Evolutionary conservation across 2,113 vertebrate species (phyloP), one percentile per base, ranked within the genome.

Genomic region (Phoxinus phoxinus): DNA sequence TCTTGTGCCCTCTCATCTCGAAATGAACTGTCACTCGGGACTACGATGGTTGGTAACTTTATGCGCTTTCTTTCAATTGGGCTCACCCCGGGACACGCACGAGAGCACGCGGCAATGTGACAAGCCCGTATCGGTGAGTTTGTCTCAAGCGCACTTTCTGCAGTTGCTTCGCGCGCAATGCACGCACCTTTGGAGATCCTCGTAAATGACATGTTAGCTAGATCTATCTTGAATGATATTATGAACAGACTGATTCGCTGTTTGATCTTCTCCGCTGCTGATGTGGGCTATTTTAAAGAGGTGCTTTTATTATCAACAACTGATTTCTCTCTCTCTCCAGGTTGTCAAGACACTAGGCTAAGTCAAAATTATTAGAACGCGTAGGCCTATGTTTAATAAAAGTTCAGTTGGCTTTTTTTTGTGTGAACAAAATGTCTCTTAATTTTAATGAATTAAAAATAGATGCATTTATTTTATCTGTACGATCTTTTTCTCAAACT

Each of bases 61-160:
- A 90, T 91, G 94, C 91, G 92, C 93, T 35, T 85, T 94, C 74
- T 90, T 95, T 90, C 94, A 94, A 74, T 73, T 91, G 32, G 94
- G 87, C 87, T 92, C 93, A 88, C 90, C 94, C 92, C 91, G 91
- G 93, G 93, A 93, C 84, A 90, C 92, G 86, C 72, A 87, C 81
- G 92, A 88, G 87, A 91, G 93, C 92, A 92, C 94, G 73, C 93
- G 88, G 90, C 93, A 93, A 84, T 96, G 95, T 89, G 94, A 94
- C 89, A 73, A 92, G 81, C 95, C 95, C 19, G 91, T 91, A 88
- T 91, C 93, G 95, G 96, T 96, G 91, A 96, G 95, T 91, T 61
- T 44, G 61, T 46, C 6, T 37, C 12, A 25, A 9, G 35, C 37
- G 37, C 53, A 12, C 11, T 58, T 58, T 27, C 27, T 58, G 63